Percentiles rank a stretch among this genome's conserved stretches.
Evolutionary conservation across 2,113 vertebrate genomes (phyloP).

Genomic region (Pelobates fuscus): DNA sequence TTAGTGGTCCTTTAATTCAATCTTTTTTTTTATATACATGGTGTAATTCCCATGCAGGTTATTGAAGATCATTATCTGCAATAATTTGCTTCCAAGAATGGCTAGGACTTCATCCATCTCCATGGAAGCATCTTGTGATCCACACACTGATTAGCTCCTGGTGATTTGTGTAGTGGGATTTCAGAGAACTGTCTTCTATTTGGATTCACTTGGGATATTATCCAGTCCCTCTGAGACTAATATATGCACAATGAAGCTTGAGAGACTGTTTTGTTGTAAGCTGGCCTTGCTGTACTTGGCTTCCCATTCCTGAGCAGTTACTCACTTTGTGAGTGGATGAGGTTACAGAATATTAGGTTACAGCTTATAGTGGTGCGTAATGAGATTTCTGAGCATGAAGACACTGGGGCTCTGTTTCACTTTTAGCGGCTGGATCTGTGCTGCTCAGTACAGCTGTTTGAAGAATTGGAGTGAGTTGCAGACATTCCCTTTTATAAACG

Average conservation of each 20-base stretch:
- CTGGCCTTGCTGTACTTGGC: conserved; percentile 61
- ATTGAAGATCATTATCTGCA: too few relatives aligned
- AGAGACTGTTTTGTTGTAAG: not conserved
- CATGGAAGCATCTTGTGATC: too few relatives aligned
- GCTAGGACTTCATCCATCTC: too few relatives aligned
- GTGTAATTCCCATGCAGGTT: too few relatives aligned
- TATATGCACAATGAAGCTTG: not conserved
- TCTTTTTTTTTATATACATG: too few relatives aligned
- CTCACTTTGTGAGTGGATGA: conserved; percentile 64
- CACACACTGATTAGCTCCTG: too few relatives aligned
- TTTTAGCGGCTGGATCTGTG: not conserved
- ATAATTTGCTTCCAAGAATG: too few relatives aligned
- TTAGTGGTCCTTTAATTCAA: too few relatives aligned
- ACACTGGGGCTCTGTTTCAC: conserved; percentile 41
- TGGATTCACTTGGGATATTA: too few relatives aligned
- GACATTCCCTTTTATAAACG: not conserved
- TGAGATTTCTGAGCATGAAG: conserved; percentile 30
- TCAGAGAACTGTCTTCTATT: too few relatives aligned
- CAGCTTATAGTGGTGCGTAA: conserved; percentile 53
- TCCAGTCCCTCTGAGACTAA: not conserved
- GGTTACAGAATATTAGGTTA: conserved; percentile 65
- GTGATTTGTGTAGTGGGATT: too few relatives aligned
- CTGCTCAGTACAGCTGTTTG: conserved; percentile 23
- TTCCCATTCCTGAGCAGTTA: conserved; percentile 73
- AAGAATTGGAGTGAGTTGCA: not conserved